These are phyloP conservation scores for Myotis daubentonii DNA, from an alignment of 2,797 vertebrate genomes.

Conservation along the genomic window DNA sequence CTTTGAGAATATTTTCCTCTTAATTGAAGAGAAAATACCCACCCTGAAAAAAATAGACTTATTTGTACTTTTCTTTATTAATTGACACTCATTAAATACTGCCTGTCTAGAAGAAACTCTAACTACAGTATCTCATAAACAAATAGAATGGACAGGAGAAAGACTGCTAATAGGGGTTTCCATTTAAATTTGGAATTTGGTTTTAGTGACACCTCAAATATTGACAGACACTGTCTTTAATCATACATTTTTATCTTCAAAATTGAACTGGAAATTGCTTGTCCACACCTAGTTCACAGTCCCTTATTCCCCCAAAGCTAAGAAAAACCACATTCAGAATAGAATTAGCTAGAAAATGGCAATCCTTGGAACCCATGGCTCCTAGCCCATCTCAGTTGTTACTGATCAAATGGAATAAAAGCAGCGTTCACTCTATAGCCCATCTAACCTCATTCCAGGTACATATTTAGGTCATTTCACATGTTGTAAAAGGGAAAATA, in stretches of 20 bases:
- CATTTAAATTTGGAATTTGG: constrained; percentile 37
- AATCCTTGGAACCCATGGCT: constrained; percentile 63
- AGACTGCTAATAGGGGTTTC: background rate
- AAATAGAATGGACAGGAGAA: background rate
- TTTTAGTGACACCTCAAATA: constrained; percentile 68
- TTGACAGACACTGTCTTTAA: constrained; percentile 65
- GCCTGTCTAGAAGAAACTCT: constrained; percentile 15
- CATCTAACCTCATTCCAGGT: background rate
- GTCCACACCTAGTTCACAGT: constrained; percentile 72
- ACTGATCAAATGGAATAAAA: constrained; percentile 64
- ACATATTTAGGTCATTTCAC: background rate
- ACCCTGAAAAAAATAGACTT: background rate
- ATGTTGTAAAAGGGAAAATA: background rate
- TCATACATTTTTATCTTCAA: constrained; percentile 77
- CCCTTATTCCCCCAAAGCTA: constrained; percentile 65
- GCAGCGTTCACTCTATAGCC: background rate
- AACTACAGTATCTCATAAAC: background rate
- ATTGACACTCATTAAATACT: background rate
- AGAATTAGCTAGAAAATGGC: constrained; percentile 72
- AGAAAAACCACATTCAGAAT: constrained; percentile 63
- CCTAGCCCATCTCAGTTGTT: constrained; percentile 34
- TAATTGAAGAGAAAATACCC: background rate
- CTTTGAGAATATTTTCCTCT: background rate
- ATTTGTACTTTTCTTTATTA: constrained; percentile 17
- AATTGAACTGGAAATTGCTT: constrained; percentile 72